Conservation (phyloP, 2,113 vertebrate species). For the Indicator maculatus region DNA sequence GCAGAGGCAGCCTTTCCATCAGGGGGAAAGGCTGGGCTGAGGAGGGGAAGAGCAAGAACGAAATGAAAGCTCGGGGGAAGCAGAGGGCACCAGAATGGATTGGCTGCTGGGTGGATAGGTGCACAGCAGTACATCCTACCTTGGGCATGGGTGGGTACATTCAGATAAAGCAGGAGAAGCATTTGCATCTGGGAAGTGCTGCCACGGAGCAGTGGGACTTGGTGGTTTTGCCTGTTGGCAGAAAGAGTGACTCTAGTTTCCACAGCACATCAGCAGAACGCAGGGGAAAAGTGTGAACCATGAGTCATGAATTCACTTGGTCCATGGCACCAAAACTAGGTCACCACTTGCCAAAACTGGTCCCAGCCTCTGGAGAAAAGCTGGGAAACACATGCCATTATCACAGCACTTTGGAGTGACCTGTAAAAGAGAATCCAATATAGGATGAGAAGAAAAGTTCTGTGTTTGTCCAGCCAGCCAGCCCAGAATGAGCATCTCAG, state of each 20-base stretch:
- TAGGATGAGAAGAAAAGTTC: neutral
- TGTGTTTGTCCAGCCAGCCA: neutral
- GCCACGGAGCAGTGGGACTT: neutral
- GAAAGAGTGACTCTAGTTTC: neutral
- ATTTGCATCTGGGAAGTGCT: rapidly evolving
- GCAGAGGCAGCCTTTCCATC: neutral
- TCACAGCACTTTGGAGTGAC: neutral
- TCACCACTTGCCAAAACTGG: neutral
- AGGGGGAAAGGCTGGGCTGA: neutral
- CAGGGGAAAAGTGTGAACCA: neutral
- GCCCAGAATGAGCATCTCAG: neutral
- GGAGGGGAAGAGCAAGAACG: neutral
- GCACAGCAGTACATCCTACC: neutral
- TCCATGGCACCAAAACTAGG: neutral
- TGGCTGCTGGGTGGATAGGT: too few relatives aligned
- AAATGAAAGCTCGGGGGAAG: neutral
- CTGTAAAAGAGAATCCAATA: neutral
- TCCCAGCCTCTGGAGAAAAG: neutral
- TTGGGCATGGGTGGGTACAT: rapidly evolving
- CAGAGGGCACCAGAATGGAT: neutral
- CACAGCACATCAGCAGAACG: neutral
- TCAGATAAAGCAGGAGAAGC: neutral
- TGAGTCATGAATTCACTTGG: neutral
- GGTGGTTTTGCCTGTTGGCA: neutral
- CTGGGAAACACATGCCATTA: neutral